phyloP scores from a whole-genome alignment of 2,888 invertebrate genomes.

The Crematogaster levior region DNA sequence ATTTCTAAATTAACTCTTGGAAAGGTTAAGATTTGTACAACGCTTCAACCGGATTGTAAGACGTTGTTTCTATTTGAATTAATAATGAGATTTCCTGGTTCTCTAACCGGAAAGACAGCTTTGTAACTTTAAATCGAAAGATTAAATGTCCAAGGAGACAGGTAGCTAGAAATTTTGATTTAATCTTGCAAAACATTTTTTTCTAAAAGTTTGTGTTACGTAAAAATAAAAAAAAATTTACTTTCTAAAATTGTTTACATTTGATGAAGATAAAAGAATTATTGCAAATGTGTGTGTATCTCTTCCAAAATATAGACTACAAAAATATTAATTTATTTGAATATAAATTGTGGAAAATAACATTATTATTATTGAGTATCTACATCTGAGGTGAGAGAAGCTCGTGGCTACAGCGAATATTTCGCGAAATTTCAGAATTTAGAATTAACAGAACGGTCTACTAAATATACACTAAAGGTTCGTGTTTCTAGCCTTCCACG shows the following conservation, averaged over 20 bases:
- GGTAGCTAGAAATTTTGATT: background rate
- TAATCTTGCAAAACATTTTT: background rate
- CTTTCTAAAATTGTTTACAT: background rate
- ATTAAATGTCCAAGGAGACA: background rate
- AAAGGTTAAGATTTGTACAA: background rate
- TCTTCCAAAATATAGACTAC: background rate
- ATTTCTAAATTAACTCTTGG: background rate
- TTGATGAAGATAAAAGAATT: background rate
- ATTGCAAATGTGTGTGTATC: background rate
- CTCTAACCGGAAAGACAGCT: background rate
- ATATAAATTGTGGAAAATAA: background rate
- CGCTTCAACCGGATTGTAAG: background rate
- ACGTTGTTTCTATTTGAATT: background rate
- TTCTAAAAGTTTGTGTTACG: background rate
- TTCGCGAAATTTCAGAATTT: background rate
- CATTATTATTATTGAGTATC: background rate
- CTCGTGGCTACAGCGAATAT: background rate
- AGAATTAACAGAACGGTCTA: background rate
- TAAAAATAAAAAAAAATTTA: no score
- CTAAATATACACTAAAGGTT: background rate
- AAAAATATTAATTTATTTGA: background rate
- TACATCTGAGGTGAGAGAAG: background rate
- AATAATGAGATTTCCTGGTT: background rate
- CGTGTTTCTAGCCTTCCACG: background rate
- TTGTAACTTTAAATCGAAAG: background rate